Conservation (phyloP, 2,797 vertebrate species). For the Hafferia zeledoni region DNA sequence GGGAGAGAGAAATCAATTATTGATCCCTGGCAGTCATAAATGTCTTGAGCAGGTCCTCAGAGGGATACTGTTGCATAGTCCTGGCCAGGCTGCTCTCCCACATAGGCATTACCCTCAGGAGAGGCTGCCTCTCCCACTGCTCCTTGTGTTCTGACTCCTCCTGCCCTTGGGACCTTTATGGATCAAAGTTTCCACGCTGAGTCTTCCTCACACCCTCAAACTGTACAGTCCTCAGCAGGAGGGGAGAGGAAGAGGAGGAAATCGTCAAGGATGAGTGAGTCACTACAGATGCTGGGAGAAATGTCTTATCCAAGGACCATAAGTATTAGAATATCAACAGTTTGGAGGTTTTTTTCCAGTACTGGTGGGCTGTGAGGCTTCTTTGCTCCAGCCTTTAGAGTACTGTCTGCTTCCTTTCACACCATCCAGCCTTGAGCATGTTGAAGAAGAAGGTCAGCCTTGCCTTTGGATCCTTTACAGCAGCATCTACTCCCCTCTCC, state of each 20-base stretch:
- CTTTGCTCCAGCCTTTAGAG: neutral
- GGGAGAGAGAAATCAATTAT: neutral
- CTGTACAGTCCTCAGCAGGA: neutral
- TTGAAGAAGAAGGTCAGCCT: neutral
- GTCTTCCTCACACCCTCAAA: neutral
- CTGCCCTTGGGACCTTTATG: neutral
- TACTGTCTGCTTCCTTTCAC: neutral
- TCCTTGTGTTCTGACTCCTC: neutral
- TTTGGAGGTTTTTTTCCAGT: neutral
- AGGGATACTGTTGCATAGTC: neutral
- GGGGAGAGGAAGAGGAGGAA: neutral
- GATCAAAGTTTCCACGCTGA: neutral
- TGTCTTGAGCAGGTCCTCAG: neutral
- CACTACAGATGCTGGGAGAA: neutral
- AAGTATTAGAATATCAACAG: neutral
- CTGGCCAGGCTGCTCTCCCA: neutral
- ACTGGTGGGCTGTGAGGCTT: neutral
- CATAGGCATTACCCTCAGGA: neutral
- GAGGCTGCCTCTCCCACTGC: neutral
- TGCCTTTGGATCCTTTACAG: neutral
- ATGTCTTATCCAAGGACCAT: neutral
- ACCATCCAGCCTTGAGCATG: neutral
- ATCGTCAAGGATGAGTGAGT: neutral
- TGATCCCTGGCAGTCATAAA: neutral
- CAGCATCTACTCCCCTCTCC: neutral